Base-by-base conservation (phyloP, 2,113 vertebrate genomes). In the Tauraco erythrolophus region DNA sequence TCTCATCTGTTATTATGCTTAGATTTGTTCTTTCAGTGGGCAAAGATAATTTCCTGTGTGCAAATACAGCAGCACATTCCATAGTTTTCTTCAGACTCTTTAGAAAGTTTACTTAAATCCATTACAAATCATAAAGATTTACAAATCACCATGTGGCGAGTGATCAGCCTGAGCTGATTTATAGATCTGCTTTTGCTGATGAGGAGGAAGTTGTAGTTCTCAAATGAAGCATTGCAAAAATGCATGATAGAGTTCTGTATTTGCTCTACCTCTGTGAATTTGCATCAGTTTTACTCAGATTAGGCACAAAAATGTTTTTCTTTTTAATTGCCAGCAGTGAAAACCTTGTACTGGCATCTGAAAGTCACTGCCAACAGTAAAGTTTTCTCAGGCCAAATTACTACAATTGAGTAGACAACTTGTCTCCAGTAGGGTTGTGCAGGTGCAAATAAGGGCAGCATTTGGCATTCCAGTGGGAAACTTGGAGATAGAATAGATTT, bases 371-470 rank as follows among this genome's bases (percentile, higher is more conserved):
- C 88, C 80, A 96, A 75, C 51, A 89, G 19, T 45, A 35, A 86
- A 81, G 57, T 82, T 91, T 92, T 95, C 56, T 81, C 48, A 64
- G 86, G 65, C 72, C 92, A 94, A 89, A 82, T 94, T 87, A 71
- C 41, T 89, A 64, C 72, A 71, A 60, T 51, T 75, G 71, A 66
- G 68, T 78, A 96, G 96, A 96, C 92, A 87, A 41, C 56, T 94
- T 93, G 96, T 94, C 95, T 97, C 76, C 80, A 79, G 22, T 37
- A 50, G 45, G 53, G 33, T 89, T 87, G 39, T 71, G 77, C 79
- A 96, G 89, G 77, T 91, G 83, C 80, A 94, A 92, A 95, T 95
- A 91, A 92, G 79, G 85, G 48, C 92, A 68, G 30, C 28, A 53
- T 86, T 96, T 97, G 95, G 86, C 88, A 84, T 89, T 92, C 60